Percentiles rank a stretch among this genome's conserved stretches.
These are phyloP conservation scores for Coluber constrictor DNA, from an alignment of 2,797 vertebrate species.

Conservation along the genomic window DNA sequence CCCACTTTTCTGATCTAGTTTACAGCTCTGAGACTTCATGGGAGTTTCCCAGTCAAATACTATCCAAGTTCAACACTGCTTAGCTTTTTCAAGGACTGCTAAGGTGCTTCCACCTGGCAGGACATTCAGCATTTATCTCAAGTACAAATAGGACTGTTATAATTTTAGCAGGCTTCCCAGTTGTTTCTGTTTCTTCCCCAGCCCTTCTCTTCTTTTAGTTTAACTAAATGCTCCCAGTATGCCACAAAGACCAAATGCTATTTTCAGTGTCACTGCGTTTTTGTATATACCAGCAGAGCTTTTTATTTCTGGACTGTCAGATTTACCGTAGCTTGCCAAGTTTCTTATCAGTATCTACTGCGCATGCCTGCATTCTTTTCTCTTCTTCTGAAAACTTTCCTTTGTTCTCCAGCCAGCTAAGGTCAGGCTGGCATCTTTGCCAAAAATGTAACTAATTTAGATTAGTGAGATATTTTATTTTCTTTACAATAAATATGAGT, in stretches of 20 bases:
- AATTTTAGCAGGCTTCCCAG: background rate
- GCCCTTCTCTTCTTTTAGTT: background rate
- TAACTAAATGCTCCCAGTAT: background rate
- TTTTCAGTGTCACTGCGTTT: background rate
- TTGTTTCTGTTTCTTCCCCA: background rate
- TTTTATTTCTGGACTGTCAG: no score
- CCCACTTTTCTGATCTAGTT: background rate
- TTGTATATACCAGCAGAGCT: no score
- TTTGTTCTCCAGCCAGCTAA: no score
- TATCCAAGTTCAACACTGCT: background rate
- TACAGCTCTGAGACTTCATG: background rate
- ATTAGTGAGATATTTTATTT: no score
- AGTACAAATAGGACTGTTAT: background rate
- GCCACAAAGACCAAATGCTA: background rate
- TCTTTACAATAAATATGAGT: no score
- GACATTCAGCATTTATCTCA: background rate
- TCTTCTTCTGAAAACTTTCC: no score
- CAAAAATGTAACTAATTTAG: no score
- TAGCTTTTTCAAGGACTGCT: background rate
- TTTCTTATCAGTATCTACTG: no score
- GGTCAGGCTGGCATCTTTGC: no score
- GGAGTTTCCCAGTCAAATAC: background rate
- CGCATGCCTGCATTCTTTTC: no score
- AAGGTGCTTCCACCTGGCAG: background rate
- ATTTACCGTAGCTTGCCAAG: no score